Percentiles rank a stretch among this genome's conserved stretches.
phyloP scores from a whole-genome alignment of 2,888 invertebrate genomes.

The Lasioglossum malachurum region DNA sequence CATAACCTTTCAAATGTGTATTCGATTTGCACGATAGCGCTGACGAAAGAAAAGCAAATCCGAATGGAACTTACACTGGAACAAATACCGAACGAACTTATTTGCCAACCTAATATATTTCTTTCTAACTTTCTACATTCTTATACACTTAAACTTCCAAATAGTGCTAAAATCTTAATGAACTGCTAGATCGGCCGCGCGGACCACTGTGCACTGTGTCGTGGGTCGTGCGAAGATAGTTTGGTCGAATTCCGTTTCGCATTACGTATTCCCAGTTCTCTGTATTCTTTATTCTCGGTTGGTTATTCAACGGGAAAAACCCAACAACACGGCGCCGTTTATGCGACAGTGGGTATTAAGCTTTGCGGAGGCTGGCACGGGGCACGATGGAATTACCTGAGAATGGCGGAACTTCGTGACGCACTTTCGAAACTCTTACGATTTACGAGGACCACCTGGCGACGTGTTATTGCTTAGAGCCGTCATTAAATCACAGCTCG shows the following conservation, averaged over 20 bases:
- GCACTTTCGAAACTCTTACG: constrained; percentile 57
- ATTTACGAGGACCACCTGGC: constrained; percentile 59
- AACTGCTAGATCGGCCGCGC: too few species aligned
- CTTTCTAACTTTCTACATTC: too few species aligned
- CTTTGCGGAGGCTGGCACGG: background rate
- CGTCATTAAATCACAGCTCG: constrained; percentile 49
- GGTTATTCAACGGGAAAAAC: constrained; percentile 25
- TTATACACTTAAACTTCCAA: too few species aligned
- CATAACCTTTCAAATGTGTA: too few species aligned
- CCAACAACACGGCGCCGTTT: background rate
- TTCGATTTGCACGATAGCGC: too few species aligned
- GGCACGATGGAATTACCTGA: constrained; percentile 18
- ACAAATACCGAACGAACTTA: too few species aligned
- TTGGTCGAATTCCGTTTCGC: background rate
- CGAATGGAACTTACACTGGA: too few species aligned
- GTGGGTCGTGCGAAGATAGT: background rate
- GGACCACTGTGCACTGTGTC: background rate
- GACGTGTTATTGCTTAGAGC: constrained; percentile 56
- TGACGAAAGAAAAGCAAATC: too few species aligned
- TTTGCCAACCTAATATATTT: too few species aligned
- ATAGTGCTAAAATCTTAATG: too few species aligned
- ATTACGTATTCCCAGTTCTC: background rate
- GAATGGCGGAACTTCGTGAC: constrained; percentile 50
- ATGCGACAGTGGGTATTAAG: constrained; percentile 21
- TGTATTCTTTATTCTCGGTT: background rate